phyloP scores from a whole-genome alignment of 2,797 vertebrate species.

The Sebastes vulpes region DNA sequence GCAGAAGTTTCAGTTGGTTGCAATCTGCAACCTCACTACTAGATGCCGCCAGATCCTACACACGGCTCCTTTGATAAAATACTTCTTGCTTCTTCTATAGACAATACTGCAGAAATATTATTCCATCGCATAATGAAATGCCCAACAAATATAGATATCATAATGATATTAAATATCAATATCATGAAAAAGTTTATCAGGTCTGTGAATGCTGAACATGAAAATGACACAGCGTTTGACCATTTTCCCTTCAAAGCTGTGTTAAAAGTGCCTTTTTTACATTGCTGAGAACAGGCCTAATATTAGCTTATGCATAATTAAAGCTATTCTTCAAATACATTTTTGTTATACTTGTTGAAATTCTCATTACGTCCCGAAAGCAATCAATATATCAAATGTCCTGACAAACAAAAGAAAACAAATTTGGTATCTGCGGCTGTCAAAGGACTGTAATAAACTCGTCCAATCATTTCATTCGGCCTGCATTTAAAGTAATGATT shows the following conservation, averaged over 20 bases:
- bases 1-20: no score
- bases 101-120: neutral
- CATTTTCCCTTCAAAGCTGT: neutral
- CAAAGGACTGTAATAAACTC: no score
- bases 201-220: neutral
- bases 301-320: neutral
- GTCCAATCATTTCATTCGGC: no score
- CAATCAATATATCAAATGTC: no score
- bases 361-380: no score
- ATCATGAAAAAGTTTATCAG: neutral
- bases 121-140: neutral
- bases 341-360: no score
- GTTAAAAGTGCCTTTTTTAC: neutral
- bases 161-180: neutral
- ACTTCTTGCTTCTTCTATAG: neutral
- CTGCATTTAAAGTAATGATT: no score
- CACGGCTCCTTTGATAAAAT: neutral
- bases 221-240: neutral
- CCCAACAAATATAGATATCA: neutral
- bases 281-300: neutral
- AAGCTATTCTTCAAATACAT: no score
- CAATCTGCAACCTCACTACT: no score
- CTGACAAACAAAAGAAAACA: no score
- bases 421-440: no score
- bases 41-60: no score